Evolutionary conservation across 2,888 invertebrate species (phyloP).

Genomic region (Meta bourneti): DNA sequence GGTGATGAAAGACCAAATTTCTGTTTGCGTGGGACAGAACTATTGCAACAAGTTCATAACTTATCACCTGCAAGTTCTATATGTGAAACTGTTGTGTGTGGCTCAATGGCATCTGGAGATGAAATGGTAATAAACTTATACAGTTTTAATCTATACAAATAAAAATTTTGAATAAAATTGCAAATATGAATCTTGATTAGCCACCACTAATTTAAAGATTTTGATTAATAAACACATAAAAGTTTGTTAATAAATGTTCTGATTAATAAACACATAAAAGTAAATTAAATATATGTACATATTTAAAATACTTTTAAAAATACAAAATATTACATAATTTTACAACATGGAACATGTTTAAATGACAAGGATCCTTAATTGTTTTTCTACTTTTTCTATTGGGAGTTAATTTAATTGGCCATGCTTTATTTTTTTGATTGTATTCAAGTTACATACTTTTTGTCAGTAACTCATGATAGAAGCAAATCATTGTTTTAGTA

Average conservation of each 20-base stretch:
- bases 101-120: constrained; percentile 80
- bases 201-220: not conserved
- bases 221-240: not conserved
- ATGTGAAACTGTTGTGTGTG: constrained; percentile 87
- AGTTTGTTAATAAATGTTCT: not conserved
- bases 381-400: too few relatives aligned
- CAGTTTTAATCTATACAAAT: not conserved
- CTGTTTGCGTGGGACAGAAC: constrained; percentile 85
- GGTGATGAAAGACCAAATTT: constrained; percentile 84
- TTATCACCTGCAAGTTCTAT: constrained; percentile 84
- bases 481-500: too few relatives aligned
- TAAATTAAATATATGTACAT: not conserved
- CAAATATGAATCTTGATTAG: not conserved
- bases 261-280: not conserved
- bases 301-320: too few relatives aligned
- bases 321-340: too few relatives aligned
- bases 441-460: too few relatives aligned
- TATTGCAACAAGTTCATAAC: constrained; percentile 90
- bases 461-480: too few relatives aligned
- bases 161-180: not conserved
- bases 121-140: constrained; percentile 78
- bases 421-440: too few relatives aligned
- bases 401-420: too few relatives aligned
- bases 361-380: too few relatives aligned
- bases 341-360: too few relatives aligned